Evolutionary conservation across 2,797 vertebrate genomes (phyloP).

Genomic region (Octomys mimax): DNA sequence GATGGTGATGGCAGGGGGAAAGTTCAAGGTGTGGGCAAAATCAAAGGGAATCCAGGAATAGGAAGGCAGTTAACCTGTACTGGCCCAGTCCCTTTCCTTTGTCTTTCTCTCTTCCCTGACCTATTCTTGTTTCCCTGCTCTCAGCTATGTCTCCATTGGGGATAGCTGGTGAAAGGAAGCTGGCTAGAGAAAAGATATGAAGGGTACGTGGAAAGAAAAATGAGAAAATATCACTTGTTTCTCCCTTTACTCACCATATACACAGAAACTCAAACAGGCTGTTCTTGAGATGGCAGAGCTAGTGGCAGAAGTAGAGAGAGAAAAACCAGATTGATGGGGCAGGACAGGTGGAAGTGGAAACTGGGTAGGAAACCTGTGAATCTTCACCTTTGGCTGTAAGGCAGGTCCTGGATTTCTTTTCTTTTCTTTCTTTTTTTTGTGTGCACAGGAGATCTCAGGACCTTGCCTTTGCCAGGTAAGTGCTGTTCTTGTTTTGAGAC

Average conservation of each 20-base stretch:
- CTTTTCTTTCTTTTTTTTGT: background rate
- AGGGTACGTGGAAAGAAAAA: background rate
- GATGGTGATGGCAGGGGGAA: background rate
- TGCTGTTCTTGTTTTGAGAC: background rate
- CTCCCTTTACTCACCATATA: background rate
- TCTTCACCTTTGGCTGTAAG: background rate
- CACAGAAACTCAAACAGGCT: background rate
- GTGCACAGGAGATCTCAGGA: no score
- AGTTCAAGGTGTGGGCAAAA: background rate
- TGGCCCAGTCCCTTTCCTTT: background rate
- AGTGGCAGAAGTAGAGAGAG: background rate
- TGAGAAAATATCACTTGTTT: conserved; percentile 13
- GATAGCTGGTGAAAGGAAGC: conserved; percentile 42
- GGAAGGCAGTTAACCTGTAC: background rate
- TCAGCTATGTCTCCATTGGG: conserved; percentile 5
- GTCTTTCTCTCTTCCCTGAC: background rate
- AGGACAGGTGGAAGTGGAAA: background rate
- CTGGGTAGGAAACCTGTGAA: background rate
- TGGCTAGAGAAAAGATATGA: conserved; percentile 5
- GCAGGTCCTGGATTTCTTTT: conserved; percentile 28
- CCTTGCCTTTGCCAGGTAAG: no score
- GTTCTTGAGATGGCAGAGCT: background rate
- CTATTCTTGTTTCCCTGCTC: background rate
- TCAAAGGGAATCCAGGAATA: background rate
- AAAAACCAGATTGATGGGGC: background rate